Evolutionary conservation across 2,113 vertebrate genomes (phyloP).

Genomic region (Neogobius melanostomus): DNA sequence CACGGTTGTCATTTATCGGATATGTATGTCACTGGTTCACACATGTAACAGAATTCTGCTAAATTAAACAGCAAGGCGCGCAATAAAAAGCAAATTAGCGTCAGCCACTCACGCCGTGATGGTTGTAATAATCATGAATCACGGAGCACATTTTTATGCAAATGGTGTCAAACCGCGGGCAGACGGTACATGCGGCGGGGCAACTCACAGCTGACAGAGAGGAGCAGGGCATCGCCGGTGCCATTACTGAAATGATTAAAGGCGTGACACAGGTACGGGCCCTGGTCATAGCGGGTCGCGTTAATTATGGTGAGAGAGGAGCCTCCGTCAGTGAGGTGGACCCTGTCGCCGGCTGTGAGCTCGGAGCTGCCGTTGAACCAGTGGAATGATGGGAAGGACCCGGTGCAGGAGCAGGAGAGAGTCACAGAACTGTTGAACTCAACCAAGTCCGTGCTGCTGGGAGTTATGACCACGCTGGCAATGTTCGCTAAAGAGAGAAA

Average conservation of each 20-base stretch:
- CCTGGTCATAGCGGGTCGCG: conserved; percentile 50
- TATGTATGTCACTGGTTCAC: not conserved
- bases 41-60: not conserved
- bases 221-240: conserved; percentile 22
- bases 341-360: conserved; percentile 44
- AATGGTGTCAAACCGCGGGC: not conserved
- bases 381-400: conserved; percentile 44
- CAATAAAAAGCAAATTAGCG: conserved; percentile 13
- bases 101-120: conserved; percentile 2
- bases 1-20: not conserved
- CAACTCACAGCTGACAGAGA: conserved; percentile 60
- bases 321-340: conserved; percentile 50
- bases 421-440: conserved; percentile 52
- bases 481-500: conserved; percentile 12
- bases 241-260: conserved; percentile 23
- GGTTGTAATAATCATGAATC: conserved; percentile 16
- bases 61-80: conserved; percentile 12
- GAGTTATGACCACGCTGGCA: not conserved
- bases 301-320: conserved; percentile 43
- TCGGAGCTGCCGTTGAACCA: conserved; percentile 64
- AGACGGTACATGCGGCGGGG: not conserved
- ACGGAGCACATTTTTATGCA: not conserved
- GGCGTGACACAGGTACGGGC: conserved; percentile 39
- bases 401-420: conserved; percentile 59
- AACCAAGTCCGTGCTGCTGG: conserved; percentile 33